Conservation (phyloP, 2,797 vertebrate species). For the Pteropus rufus region DNA sequence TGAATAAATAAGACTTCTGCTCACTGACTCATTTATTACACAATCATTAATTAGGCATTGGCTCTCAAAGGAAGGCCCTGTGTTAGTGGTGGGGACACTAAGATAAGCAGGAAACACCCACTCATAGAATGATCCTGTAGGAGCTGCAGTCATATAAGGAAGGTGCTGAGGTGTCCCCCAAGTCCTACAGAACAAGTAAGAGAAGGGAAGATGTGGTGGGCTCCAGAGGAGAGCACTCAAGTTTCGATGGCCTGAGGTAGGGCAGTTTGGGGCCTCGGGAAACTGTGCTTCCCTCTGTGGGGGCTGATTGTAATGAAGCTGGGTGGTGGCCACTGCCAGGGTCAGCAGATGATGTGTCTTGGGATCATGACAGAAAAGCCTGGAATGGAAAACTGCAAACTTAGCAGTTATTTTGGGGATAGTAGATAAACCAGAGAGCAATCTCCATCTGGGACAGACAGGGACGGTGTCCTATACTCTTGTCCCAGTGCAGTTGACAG, state of each 20-base stretch:
- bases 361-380: too few relatives aligned
- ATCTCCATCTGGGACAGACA: too few relatives aligned
- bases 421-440: background rate
- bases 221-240: background rate
- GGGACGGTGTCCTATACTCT: background rate
- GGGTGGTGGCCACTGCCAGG: background rate
- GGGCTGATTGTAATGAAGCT: too few relatives aligned
- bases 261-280: background rate
- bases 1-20: too few relatives aligned
- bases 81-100: background rate
- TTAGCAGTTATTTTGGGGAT: background rate
- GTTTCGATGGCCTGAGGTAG: too few relatives aligned
- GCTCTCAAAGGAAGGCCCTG: background rate
- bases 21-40: too few relatives aligned
- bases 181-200: background rate
- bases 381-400: too few relatives aligned
- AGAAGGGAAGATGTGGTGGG: rapidly evolving
- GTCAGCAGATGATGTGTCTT: background rate
- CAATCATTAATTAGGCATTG: too few relatives aligned
- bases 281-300: background rate
- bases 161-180: background rate
- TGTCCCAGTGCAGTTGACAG: background rate
- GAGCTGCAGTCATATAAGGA: rapidly evolving
- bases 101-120: background rate
- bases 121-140: background rate